Percentiles rank a stretch among this genome's conserved stretches.
Conservation (phyloP, 2,888 invertebrate genomes). For the Chrysomela aeneicollis region DNA sequence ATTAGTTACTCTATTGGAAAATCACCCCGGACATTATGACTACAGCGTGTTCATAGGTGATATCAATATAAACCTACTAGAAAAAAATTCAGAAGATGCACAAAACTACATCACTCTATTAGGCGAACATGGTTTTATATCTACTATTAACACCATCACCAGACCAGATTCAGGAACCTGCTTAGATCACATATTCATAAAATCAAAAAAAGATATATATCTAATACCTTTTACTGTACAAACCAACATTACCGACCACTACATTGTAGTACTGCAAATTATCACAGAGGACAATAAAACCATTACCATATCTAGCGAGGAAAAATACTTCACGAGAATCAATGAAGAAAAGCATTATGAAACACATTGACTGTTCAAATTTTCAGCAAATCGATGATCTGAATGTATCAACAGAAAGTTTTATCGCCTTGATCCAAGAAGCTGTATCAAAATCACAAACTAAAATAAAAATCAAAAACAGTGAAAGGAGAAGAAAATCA, state of each 20-base stretch:
- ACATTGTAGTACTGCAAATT: not conserved
- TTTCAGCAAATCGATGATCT: not conserved
- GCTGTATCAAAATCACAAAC: not conserved
- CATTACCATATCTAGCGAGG: not conserved
- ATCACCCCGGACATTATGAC: not conserved
- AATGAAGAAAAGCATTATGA: not conserved
- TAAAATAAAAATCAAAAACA: not conserved
- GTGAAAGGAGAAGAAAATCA: not conserved
- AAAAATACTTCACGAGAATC: not conserved
- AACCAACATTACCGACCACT: conserved; percentile 7
- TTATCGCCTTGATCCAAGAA: not conserved
- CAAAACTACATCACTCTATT: not conserved
- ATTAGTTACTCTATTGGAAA: not conserved
- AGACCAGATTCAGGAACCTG: conserved; percentile 15
- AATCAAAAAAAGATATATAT: not conserved
- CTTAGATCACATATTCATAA: conserved; percentile 10
- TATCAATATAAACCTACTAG: conserved; percentile 1
- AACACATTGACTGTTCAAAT: not conserved
- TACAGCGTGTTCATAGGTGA: conserved; percentile 11
- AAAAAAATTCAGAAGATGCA: not conserved
- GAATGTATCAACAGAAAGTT: not conserved
- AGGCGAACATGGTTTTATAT: conserved; percentile 2
- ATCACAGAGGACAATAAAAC: not conserved
- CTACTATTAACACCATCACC: not conserved
- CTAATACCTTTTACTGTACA: not conserved